Conservation (phyloP, 2,888 invertebrate species). For the Scaptomyza polygonia region DNA sequence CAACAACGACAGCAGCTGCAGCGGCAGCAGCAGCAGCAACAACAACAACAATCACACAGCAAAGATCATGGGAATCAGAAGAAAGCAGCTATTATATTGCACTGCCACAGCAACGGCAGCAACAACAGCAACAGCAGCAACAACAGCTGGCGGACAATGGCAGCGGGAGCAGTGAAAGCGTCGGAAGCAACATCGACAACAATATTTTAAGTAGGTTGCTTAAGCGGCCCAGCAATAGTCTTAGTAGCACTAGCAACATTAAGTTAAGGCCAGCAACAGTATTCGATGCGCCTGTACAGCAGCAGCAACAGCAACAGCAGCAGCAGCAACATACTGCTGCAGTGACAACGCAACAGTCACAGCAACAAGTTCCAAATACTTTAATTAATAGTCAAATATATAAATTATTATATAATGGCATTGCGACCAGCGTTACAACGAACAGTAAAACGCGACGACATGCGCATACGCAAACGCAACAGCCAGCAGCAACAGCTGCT, state of each 20-base stretch:
- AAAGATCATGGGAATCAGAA: slow-evolving; percentile 41
- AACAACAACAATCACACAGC: slow-evolving; percentile 50
- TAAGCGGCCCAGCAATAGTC: slow-evolving; percentile 66
- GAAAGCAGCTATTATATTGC: slow-evolving; percentile 64
- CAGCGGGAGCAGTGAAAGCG: slow-evolving; percentile 66
- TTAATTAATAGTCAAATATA: slow-evolving; percentile 83
- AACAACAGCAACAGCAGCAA: slow-evolving; percentile 19
- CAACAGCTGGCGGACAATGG: slow-evolving; percentile 49
- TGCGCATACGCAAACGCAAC: slow-evolving; percentile 28
- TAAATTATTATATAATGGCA: slow-evolving; percentile 74
- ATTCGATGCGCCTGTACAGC: slow-evolving; percentile 65
- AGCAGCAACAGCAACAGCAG: slow-evolving; percentile 40
- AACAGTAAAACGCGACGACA: slow-evolving; percentile 79
- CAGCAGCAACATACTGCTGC: slow-evolving; percentile 46
- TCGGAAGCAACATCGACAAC: slow-evolving; percentile 61
- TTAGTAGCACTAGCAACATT: slow-evolving; percentile 69
- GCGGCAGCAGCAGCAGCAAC: slow-evolving; percentile 62
- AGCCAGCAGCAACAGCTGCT: slow-evolving; percentile 31
- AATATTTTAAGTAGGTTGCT: slow-evolving; percentile 79
- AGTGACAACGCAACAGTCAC: slow-evolving; percentile 61
- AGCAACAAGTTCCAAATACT: slow-evolving; percentile 84
- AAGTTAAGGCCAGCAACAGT: slow-evolving; percentile 80
- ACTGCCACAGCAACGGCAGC: slow-evolving; percentile 50
- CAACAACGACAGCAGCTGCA: slow-evolving; percentile 67
- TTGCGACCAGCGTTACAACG: slow-evolving; percentile 33